Evolutionary conservation across 2,797 vertebrate genomes (phyloP).

Genomic region (Podarcis lilfordi): DNA sequence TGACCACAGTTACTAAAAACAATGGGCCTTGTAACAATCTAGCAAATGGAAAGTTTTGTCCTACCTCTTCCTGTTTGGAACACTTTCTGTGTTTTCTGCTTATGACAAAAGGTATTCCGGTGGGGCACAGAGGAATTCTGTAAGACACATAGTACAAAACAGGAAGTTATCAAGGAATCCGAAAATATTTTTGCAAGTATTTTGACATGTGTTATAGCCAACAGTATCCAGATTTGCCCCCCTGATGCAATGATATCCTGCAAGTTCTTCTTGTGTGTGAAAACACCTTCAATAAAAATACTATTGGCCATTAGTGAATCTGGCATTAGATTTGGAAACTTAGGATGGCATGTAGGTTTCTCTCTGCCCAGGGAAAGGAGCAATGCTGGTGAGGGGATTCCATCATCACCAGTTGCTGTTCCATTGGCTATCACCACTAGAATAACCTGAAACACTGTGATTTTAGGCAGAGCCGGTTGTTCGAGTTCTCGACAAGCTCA

Average conservation of each 20-base stretch:
- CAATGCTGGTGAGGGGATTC: no score
- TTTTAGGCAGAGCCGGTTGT: no score
- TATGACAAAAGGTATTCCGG: constrained; percentile 7
- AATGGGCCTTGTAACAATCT: not conserved
- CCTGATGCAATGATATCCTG: not conserved
- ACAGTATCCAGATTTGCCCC: not conserved
- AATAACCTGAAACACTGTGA: no score
- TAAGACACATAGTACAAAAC: constrained; percentile 36
- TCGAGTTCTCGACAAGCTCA: no score
- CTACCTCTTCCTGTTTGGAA: constrained; percentile 69
- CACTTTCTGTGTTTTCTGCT: constrained; percentile 8
- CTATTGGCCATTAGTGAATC: not conserved
- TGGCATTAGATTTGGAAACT: not conserved
- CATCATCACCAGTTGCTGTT: no score
- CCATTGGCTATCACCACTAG: no score
- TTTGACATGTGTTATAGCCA: not conserved
- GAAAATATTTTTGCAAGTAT: not conserved
- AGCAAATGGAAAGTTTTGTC: constrained; percentile 26
- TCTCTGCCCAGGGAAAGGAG: no score
- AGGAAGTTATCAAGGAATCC: not conserved
- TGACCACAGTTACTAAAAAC: not conserved
- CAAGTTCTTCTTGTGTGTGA: not conserved
- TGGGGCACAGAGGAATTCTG: constrained; percentile 50
- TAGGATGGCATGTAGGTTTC: no score
- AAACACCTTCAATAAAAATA: not conserved